These are phyloP conservation scores for Aphrophora alni DNA, from an alignment of 2,888 invertebrate species.

Conservation along the genomic window DNA sequence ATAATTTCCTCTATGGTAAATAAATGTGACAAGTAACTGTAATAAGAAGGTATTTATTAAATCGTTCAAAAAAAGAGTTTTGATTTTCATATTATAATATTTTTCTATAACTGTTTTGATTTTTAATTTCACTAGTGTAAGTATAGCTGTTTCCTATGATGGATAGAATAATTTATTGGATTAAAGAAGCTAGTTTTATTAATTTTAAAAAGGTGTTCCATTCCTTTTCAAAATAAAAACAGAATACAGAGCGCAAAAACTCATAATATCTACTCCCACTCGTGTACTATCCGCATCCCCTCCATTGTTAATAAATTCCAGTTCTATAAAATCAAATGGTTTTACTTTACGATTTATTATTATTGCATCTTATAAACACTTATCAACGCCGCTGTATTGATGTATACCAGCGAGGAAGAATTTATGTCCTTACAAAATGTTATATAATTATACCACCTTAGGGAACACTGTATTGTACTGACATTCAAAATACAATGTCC, in stretches of 20 bases:
- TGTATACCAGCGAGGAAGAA: not conserved
- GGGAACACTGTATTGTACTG: not conserved
- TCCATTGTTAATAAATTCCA: not conserved
- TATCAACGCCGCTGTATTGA: not conserved
- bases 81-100: too few relatives aligned
- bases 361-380: not conserved
- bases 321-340: not conserved
- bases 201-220: too few relatives aligned
- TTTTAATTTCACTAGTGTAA: too few relatives aligned
- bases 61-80: too few relatives aligned
- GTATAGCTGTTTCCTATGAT: too few relatives aligned
- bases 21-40: too few relatives aligned
- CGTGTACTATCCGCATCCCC: not conserved
- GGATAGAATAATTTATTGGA: too few relatives aligned
- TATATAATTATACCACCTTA: not conserved
- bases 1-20: too few relatives aligned
- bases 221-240: too few relatives aligned
- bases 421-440: not conserved
- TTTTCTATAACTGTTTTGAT: too few relatives aligned
- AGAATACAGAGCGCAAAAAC: not conserved
- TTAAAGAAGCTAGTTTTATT: too few relatives aligned
- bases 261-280: not conserved
- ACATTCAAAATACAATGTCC: not conserved
- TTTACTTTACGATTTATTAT: not conserved
- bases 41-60: too few relatives aligned